Percentiles rank a stretch among this genome's conserved stretches.
Evolutionary conservation across 2,797 vertebrate genomes (phyloP).

Genomic region (Carapus acus): DNA sequence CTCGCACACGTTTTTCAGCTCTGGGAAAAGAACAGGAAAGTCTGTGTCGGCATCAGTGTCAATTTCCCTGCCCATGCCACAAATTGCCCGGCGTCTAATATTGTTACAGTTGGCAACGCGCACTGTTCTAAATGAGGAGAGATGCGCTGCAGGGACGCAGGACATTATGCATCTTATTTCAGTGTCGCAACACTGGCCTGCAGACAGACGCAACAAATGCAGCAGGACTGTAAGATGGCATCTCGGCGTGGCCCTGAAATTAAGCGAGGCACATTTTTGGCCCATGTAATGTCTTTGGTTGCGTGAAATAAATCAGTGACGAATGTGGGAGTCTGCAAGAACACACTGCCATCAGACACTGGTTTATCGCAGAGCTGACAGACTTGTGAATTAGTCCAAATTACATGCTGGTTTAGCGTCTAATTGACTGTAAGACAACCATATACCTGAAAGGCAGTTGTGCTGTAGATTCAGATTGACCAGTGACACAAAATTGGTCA

Average conservation of each 20-base stretch:
- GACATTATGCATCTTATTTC: constrained; percentile 5
- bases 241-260: too few species aligned
- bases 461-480: constrained; percentile 78
- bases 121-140: constrained; percentile 8
- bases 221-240: background rate
- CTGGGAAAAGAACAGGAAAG: constrained; percentile 57
- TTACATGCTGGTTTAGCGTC: too few species aligned
- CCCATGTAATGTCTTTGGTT: background rate
- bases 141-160: constrained; percentile 4
- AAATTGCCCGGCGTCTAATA: constrained; percentile 13
- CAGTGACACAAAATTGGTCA: constrained; percentile 80
- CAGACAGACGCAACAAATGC: background rate
- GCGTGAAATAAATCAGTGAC: too few species aligned
- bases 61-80: constrained; percentile 10
- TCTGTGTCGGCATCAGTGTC: background rate
- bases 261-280: constrained; percentile 8
- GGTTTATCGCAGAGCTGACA: too few species aligned
- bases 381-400: too few species aligned
- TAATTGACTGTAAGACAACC: too few species aligned
- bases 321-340: too few species aligned
- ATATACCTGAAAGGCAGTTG: constrained; percentile 88
- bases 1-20: constrained; percentile 66
- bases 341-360: too few species aligned
- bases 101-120: background rate
- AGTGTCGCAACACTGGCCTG: background rate